phyloP scores from a whole-genome alignment of 2,888 invertebrate species.

The Eucriotettix oculatus region DNA sequence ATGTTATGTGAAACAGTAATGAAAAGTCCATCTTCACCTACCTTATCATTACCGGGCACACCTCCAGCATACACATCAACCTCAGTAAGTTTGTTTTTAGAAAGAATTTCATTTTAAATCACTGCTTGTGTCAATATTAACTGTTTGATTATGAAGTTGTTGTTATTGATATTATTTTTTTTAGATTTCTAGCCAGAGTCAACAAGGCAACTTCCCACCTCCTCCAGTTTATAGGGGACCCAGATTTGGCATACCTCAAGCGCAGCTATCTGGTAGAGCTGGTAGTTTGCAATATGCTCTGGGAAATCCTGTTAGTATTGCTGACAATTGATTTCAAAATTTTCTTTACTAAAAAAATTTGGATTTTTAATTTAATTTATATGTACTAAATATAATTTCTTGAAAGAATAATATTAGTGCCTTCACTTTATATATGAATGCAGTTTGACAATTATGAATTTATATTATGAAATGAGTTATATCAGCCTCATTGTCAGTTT shows the following conservation, averaged over 20 bases:
- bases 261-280: conserved; percentile 14
- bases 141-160: background rate
- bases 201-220: conserved; percentile 22
- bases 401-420: too few species aligned
- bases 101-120: background rate
- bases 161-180: background rate
- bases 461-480: too few species aligned
- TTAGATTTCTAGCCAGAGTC: conserved; percentile 1
- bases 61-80: conserved; percentile 42
- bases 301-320: background rate
- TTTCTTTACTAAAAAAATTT: too few species aligned
- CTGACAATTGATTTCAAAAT: too few species aligned
- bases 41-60: conserved; percentile 31
- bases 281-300: conserved; percentile 1
- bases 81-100: conserved; percentile 27
- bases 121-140: background rate
- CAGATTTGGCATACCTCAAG: conserved; percentile 21
- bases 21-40: conserved; percentile 42
- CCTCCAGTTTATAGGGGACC: conserved; percentile 27
- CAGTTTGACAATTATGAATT: too few species aligned
- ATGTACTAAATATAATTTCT: too few species aligned
- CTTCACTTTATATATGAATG: too few species aligned
- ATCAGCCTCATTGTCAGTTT: too few species aligned
- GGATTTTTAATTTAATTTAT: too few species aligned
- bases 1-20: conserved; percentile 59